Conservation (phyloP, 2,797 vertebrate genomes). For the Mormyrops boulengeri region DNA sequence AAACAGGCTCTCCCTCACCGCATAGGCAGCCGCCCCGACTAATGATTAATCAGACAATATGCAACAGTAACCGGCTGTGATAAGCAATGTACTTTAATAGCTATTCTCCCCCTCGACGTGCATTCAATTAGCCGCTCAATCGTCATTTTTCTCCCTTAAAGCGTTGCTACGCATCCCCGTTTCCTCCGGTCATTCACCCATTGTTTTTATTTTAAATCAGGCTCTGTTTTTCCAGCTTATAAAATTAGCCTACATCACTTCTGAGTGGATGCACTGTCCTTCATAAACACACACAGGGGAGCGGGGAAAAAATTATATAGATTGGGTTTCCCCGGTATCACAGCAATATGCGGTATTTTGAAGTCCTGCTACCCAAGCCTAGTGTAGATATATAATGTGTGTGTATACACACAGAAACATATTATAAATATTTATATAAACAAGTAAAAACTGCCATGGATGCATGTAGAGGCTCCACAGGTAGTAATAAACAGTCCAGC, state of each 20-base stretch:
- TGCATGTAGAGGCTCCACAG: neutral
- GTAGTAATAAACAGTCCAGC: neutral
- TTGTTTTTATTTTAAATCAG: slow-evolving; percentile 5
- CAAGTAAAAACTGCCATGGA: neutral
- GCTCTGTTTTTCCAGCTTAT: neutral
- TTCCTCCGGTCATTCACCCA: neutral
- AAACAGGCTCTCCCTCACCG: neutral
- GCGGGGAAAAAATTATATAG: neutral
- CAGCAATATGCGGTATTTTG: neutral
- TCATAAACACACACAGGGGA: neutral
- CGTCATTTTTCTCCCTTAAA: slow-evolving; percentile 11
- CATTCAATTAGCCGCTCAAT: slow-evolving; percentile 19
- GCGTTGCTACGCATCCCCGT: neutral
- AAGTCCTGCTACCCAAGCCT: neutral
- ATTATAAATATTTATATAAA: neutral
- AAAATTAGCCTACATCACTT: neutral
- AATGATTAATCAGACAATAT: slow-evolving; percentile 18
- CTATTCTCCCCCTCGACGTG: slow-evolving; percentile 6
- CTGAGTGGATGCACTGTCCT: neutral
- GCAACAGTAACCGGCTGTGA: slow-evolving; percentile 15
- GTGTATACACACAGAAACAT: neutral
- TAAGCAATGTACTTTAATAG: slow-evolving; percentile 19
- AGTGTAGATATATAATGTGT: neutral
- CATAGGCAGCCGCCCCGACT: neutral
- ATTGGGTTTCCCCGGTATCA: neutral